A percentile compares a stretch with the other conserved stretches of the same genome.
Conservation (phyloP, 2,888 invertebrate genomes). For the Heliconius hortense region DNA sequence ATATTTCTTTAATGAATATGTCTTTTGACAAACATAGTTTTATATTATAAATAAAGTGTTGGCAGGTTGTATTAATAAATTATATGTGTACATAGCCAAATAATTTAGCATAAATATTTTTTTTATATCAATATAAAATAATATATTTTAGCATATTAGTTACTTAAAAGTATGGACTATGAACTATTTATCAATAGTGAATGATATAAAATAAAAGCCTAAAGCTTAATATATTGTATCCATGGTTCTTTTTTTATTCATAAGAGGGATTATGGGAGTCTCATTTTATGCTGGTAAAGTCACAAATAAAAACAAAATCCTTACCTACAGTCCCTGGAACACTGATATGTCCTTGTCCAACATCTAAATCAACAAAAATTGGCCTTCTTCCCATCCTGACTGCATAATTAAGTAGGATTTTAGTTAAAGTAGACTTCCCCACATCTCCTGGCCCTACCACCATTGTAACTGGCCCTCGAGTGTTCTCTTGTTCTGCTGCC, state of each 20-base stretch:
- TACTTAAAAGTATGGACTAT: no score
- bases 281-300: not conserved
- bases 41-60: no score
- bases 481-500: constrained; percentile 88
- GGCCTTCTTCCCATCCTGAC: constrained; percentile 94
- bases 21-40: no score
- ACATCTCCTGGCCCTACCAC: constrained; percentile 97
- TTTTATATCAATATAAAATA: no score
- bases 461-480: constrained; percentile 92
- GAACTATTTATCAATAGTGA: no score
- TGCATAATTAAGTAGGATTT: constrained; percentile 96
- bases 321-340: constrained; percentile 93
- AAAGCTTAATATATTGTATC: not conserved
- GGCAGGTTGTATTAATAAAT: no score
- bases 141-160: no score
- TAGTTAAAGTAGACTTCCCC: constrained; percentile 95
- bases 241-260: not conserved
- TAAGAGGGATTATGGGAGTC: no score
- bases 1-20: no score
- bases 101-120: no score
- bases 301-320: not conserved
- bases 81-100: no score
- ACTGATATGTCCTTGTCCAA: constrained; percentile 96
- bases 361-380: constrained; percentile 96
- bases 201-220: no score